Percentiles rank a stretch among this genome's conserved stretches.
phyloP scores from a whole-genome alignment of 2,797 vertebrate genomes.

The Clamator glandarius region DNA sequence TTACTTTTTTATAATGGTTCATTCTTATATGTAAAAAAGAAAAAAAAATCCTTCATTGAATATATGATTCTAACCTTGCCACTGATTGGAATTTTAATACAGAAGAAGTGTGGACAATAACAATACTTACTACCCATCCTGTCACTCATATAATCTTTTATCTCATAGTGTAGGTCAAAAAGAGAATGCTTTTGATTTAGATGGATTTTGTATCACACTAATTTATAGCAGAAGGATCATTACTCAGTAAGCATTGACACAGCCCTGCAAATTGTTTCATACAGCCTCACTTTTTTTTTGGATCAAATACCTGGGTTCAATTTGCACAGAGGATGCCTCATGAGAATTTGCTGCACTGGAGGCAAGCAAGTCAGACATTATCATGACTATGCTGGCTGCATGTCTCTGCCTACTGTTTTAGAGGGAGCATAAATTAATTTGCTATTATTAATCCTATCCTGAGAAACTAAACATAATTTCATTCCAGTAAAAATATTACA shows the following conservation, averaged over 20 bases:
- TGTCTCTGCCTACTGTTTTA: background rate
- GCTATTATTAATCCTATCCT: background rate
- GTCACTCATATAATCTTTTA: background rate
- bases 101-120: background rate
- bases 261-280: background rate
- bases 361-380: background rate
- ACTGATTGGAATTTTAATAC: background rate
- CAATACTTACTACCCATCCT: background rate
- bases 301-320: slow-evolving; percentile 11
- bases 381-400: background rate
- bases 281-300: background rate
- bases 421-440: slow-evolving; percentile 11
- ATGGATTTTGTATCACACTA: background rate
- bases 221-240: background rate
- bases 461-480: background rate
- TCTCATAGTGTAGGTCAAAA: background rate
- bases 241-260: background rate
- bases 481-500: background rate
- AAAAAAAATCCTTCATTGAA: background rate
- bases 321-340: background rate
- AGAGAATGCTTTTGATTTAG: background rate
- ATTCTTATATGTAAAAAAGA: background rate
- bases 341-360: slow-evolving; percentile 11
- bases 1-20: background rate
- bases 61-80: background rate